These are phyloP conservation scores for Allobates femoralis DNA, from an alignment of 2,797 vertebrate species.

Conservation along the genomic window DNA sequence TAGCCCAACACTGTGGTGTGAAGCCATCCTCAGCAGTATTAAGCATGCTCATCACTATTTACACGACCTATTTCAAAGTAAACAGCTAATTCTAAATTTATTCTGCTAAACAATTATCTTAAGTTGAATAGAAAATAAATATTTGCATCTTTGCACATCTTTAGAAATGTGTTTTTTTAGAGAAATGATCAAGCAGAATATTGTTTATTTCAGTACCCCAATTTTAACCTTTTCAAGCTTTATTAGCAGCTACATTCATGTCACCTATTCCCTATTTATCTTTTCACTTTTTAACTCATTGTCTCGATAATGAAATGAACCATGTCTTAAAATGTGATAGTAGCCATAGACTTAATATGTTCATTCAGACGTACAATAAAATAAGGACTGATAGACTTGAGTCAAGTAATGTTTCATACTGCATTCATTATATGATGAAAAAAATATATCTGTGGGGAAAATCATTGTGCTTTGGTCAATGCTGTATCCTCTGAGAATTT, in stretches of 20 bases:
- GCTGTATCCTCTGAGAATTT: conserved; percentile 48
- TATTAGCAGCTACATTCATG: not conserved
- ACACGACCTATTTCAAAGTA: too few species aligned
- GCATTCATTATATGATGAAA: conserved; percentile 33
- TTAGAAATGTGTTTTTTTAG: not conserved
- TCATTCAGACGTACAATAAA: conserved; percentile 32
- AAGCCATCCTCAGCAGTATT: too few species aligned
- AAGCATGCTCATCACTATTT: too few species aligned
- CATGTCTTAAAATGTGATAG: not conserved
- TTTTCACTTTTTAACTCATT: not conserved
- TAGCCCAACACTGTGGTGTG: too few species aligned
- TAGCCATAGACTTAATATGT: not conserved
- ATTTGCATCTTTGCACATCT: not conserved
- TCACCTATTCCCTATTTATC: not conserved
- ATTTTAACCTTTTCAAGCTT: not conserved
- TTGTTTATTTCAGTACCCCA: not conserved
- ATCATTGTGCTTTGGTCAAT: conserved; percentile 56
- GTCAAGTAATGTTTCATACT: conserved; percentile 30
- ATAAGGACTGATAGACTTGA: conserved; percentile 37
- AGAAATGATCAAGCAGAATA: not conserved
- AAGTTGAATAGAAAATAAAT: not conserved
- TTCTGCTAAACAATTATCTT: not conserved
- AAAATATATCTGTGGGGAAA: conserved; percentile 56
- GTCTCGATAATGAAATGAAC: not conserved
- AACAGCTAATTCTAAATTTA: too few species aligned